These are phyloP conservation scores for Heliconius hortense DNA, from an alignment of 2,888 invertebrate species.

Conservation along the genomic window DNA sequence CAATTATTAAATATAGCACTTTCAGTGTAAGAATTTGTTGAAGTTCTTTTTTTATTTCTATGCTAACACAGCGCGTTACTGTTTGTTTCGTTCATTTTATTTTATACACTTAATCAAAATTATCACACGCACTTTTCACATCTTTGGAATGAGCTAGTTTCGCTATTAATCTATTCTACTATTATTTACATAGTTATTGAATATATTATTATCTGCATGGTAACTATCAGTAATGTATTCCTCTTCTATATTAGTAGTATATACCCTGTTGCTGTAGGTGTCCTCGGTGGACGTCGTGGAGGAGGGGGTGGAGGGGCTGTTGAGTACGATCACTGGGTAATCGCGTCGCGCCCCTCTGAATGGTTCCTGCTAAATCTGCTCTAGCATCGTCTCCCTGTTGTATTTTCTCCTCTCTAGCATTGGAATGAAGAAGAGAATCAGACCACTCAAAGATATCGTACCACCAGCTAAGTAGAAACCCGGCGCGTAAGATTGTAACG, in stretches of 20 bases:
- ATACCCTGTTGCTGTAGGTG: slow-evolving; percentile 75
- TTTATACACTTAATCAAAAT: slow-evolving; percentile 55
- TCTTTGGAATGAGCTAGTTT: slow-evolving; percentile 72
- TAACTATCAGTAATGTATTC: slow-evolving; percentile 57
- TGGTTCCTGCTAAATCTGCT: slow-evolving; percentile 72
- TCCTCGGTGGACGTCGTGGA: slow-evolving; percentile 60
- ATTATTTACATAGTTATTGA: slow-evolving; percentile 64
- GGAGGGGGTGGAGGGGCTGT: slow-evolving; percentile 74
- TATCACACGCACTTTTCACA: slow-evolving; percentile 53
- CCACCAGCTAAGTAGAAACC: slow-evolving; percentile 94
- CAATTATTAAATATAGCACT: slow-evolving; percentile 35
- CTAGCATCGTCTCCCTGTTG: slow-evolving; percentile 60
- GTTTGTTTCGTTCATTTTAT: slow-evolving; percentile 45
- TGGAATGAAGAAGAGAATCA: slow-evolving; percentile 93
- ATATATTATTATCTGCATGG: slow-evolving; percentile 58
- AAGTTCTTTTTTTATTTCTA: slow-evolving; percentile 38
- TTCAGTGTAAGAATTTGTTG: slow-evolving; percentile 39
- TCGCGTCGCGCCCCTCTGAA: slow-evolving; percentile 48
- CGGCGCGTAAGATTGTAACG: slow-evolving; percentile 88
- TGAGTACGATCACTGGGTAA: slow-evolving; percentile 69
- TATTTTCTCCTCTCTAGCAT: slow-evolving; percentile 80
- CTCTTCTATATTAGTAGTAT: slow-evolving; percentile 68
- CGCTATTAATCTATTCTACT: slow-evolving; percentile 49
- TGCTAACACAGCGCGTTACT: slow-evolving; percentile 27
- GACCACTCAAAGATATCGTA: slow-evolving; percentile 92